phyloP scores from a whole-genome alignment of 2,888 invertebrate species.

The Diarsia mendica region DNA sequence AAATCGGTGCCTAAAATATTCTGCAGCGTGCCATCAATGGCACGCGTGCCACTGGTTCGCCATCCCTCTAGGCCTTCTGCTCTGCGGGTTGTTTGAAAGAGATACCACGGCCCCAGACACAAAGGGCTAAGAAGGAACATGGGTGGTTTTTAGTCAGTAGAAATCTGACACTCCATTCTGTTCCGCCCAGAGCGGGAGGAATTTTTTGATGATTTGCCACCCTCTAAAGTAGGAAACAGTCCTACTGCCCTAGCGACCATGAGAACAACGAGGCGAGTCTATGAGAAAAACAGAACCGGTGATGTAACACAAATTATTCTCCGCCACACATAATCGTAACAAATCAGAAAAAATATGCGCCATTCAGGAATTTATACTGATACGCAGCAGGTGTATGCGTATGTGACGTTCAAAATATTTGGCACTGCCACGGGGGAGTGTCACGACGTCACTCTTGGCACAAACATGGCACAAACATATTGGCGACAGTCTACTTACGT shows the following conservation, averaged over 20 bases:
- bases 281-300: slow-evolving; percentile 19
- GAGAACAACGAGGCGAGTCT: not conserved
- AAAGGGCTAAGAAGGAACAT: no score
- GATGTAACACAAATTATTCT: slow-evolving; percentile 37
- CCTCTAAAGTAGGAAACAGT: no score
- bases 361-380: slow-evolving; percentile 38
- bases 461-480: slow-evolving; percentile 55
- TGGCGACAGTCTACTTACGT: slow-evolving; percentile 59
- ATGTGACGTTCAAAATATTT: slow-evolving; percentile 62
- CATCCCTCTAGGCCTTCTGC: no score
- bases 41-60: no score
- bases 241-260: not conserved
- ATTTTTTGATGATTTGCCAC: no score
- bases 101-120: no score
- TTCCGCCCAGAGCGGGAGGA: no score
- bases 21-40: no score
- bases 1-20: no score
- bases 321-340: slow-evolving; percentile 16
- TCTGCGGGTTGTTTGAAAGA: no score
- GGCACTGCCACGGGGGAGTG: slow-evolving; percentile 72
- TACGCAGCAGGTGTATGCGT: slow-evolving; percentile 46
- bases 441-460: slow-evolving; percentile 66
- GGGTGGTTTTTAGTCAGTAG: no score
- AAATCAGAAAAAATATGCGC: slow-evolving; percentile 23
- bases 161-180: no score